phyloP scores from a whole-genome alignment of 1,140 invertebrate species.

The Micrasema minimum region DNA sequence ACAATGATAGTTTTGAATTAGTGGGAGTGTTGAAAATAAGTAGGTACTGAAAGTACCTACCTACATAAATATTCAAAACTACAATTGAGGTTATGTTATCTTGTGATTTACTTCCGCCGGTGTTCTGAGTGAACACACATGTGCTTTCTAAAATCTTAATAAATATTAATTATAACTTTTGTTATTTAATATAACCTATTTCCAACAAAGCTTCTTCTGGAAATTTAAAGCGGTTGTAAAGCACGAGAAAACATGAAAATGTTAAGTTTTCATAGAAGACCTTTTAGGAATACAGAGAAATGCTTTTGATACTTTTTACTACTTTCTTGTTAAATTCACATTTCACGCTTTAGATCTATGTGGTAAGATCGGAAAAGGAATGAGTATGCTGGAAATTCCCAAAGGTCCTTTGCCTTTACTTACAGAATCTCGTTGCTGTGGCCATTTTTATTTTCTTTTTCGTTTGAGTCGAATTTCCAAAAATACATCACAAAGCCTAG shows the following conservation, averaged over 20 bases:
- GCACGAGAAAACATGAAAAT: background rate
- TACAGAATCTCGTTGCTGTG: conserved; percentile 24
- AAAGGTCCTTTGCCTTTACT: conserved; percentile 27
- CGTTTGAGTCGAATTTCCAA: conserved; percentile 8
- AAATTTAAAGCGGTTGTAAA: conserved; percentile 2
- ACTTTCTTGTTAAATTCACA: background rate
- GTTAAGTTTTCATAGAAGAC: background rate
- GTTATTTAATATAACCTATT: too few species aligned
- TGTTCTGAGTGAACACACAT: too few species aligned
- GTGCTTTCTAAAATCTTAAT: too few species aligned
- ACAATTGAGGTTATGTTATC: too few species aligned
- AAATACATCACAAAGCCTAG: conserved; percentile 1
- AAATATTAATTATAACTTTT: too few species aligned
- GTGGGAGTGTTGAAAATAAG: too few species aligned
- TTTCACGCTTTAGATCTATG: background rate
- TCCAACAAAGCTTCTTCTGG: background rate
- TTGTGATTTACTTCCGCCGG: too few species aligned
- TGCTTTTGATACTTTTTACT: background rate
- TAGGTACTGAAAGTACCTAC: too few species aligned
- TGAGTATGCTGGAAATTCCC: conserved; percentile 16
- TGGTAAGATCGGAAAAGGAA: conserved; percentile 24
- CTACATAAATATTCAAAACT: too few species aligned
- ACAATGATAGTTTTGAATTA: too few species aligned
- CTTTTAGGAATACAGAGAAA: background rate
- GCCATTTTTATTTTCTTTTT: conserved; percentile 8